Conservation (phyloP, 2,113 vertebrate genomes). For the Malurus alboscapulatus region DNA sequence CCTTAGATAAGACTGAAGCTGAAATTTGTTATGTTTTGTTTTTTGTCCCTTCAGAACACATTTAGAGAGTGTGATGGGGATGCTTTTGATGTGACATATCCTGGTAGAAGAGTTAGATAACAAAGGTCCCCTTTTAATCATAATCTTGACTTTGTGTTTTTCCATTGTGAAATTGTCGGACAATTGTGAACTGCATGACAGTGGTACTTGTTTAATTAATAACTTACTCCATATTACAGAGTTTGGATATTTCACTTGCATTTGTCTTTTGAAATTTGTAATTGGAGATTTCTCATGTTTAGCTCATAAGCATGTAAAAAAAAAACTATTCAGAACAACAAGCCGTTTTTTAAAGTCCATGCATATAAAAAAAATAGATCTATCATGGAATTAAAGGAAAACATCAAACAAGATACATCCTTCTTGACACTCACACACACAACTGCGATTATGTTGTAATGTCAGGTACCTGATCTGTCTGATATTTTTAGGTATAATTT, state of each 20-base stretch:
- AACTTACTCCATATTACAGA: neutral
- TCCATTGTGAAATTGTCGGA: neutral
- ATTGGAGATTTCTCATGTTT: neutral
- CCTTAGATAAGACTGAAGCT: neutral
- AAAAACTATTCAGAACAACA: neutral
- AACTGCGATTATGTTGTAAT: neutral
- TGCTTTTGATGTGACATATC: neutral
- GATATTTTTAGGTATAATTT: neutral
- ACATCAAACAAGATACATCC: neutral
- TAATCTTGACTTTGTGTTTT: neutral
- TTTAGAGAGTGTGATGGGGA: neutral
- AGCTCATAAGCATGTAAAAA: neutral
- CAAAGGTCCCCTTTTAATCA: neutral
- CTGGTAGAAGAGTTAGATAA: neutral
- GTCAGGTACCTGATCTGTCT: neutral
- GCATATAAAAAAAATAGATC: neutral
- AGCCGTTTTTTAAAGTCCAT: neutral
- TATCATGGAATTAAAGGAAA: neutral
- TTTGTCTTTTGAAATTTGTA: neutral
- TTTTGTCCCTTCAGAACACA: neutral
- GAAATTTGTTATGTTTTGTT: neutral
- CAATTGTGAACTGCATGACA: neutral
- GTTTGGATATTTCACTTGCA: neutral
- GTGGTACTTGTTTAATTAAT: neutral
- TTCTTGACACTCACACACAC: fast-evolving